Evolutionary conservation across 2,797 vertebrate species (phyloP), one percentile per base, ranked within the genome.

Genomic region (Bryconaethiops microstoma): DNA sequence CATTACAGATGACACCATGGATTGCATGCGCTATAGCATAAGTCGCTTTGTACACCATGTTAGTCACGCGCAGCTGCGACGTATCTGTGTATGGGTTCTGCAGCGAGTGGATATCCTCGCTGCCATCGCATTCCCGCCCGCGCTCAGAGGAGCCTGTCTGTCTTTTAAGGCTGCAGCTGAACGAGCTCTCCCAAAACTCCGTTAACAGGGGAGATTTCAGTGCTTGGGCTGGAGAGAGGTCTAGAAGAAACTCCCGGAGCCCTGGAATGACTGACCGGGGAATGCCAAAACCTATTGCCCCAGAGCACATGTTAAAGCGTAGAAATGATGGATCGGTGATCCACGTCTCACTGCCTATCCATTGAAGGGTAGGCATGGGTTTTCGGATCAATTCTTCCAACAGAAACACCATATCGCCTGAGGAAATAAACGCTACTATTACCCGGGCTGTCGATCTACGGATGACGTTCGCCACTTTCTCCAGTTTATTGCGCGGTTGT

Each of bases 41-140:
- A 6, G 90, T 87, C n/a, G 92, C 92, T 80, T 92, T 93, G 65
- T 94, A 94, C 35, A 92, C 92, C 91, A 92, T 91, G 84, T 92
- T 92, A 17, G 88, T 89, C 23, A 92, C 67, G 21, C 92, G 80
- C 42, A 93, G 84, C 78, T 93, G 90, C 42, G 91, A 91, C 0
- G 90, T 91, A 76, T 92, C 90, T 1, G 88, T 90, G 79, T 91
- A 93, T 0, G 88, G 83, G 42, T 21, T 88, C 75, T 87, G 82
- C 2, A 92, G 83, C 0, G 40, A 81, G 9, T 70, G 9, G 14
- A 92, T 45, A 17, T 91, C 82, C 80, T 93, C 91, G 39, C 17
- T 85, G 25, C 91, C 90, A 50, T 90, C 82, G 81, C 91, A 92
- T 14, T 68, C 7, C 7, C 23, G 42, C 2, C 17, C 0, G 5